A percentile compares a stretch with the other conserved stretches of the same genome.
Conservation (phyloP, 92 coral and sea anemone genomes). For the Parazoanthus swiftii region DNA sequence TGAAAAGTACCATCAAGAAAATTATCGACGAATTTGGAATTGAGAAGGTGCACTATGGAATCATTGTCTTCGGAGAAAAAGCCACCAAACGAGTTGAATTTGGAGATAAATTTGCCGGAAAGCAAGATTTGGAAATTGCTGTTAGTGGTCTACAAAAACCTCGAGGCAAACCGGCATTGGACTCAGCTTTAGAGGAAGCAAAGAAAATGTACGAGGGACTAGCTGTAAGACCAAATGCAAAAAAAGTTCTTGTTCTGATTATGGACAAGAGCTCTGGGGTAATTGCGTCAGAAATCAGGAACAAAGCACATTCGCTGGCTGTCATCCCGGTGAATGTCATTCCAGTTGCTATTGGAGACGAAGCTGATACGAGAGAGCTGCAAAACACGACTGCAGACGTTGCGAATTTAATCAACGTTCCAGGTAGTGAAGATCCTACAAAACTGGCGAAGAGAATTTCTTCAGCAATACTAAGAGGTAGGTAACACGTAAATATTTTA, state of each 20-base stretch:
- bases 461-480: conserved; percentile 45
- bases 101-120: conserved; percentile 1
- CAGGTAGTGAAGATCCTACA: conserved; percentile 33
- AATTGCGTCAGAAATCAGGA: conserved; percentile 44
- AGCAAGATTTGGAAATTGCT: background rate
- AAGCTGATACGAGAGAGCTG: conserved; percentile 52
- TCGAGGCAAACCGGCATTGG: conserved; percentile 43
- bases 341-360: conserved; percentile 72
- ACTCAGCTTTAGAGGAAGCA: conserved; percentile 43
- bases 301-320: conserved; percentile 49
- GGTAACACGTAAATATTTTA: background rate
- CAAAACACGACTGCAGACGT: conserved; percentile 24
- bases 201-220: conserved; percentile 21
- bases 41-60: conserved; percentile 17
- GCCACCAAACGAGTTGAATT: background rate
- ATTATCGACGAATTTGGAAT: conserved; percentile 27
- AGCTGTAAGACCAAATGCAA: conserved; percentile 47
- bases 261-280: conserved; percentile 68
- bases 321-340: conserved; percentile 61
- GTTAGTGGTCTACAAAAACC: conserved; percentile 20
- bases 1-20: conserved; percentile 13
- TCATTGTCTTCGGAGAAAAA: conserved; percentile 28
- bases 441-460: conserved; percentile 39
- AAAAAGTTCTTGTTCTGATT: conserved; percentile 46
- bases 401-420: conserved; percentile 42